Evolutionary conservation across 2,888 invertebrate species (phyloP), one percentile per base, ranked within the genome.

Genomic region (Ophion costatus): DNA sequence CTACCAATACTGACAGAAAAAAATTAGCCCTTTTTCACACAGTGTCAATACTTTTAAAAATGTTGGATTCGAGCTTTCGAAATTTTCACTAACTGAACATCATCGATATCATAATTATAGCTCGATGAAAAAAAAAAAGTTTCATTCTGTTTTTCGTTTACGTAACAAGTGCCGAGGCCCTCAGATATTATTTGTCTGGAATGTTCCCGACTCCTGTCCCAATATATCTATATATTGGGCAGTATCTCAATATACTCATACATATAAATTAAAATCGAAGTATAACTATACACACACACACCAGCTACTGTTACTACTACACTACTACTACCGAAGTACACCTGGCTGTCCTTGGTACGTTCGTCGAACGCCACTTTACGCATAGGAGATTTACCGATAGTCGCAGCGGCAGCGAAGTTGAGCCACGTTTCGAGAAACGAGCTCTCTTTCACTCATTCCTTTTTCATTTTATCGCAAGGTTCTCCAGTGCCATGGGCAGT

Each of bases 321-420:
- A 14, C 14, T 51, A 17, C 14, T 51, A 51, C 51, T 66, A 77
- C 22, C 61, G 80, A 11, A 66, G 84, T 71, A 76, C 67, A 82
- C 79, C 82, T 84, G 24, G 84, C 29, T 59, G 84, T 84, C 84
- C 84, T 84, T 84, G 82, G 79, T 78, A 66, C 77, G 74, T 69
- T 81, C 73, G 45, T 73, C 63, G 80, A 84, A 76, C 79, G 78
- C 59, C 45, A 69, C 51, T 70, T 59, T 71, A 61, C 38, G 67
- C 77, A 73, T 61, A 42, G 22, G 73, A 66, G 63, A 38, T 24
- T 81, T 80, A 69, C 80, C 80, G 67, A 78, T 78, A 51, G 67
- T 22, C 22, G 51, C 69, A 70, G 59, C 59, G 17, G 45, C 64
- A 14, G 38, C 9, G 51, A 51, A 33, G 61, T 59, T 51, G 42